Conservation (phyloP, 2,888 invertebrate species). For the Tiliacea aurago region DNA sequence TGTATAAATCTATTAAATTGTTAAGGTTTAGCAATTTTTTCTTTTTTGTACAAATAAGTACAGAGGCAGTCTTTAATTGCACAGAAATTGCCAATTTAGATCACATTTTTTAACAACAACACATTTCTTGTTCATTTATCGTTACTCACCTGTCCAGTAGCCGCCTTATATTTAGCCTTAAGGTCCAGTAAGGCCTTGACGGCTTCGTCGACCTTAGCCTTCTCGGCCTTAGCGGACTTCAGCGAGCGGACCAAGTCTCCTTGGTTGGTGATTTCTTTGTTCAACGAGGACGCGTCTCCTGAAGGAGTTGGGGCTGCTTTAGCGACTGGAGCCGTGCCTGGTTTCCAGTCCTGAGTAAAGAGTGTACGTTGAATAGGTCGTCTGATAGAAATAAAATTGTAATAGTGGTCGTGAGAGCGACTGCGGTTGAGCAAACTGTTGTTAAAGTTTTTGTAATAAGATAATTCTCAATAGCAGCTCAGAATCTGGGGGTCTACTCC, state of each 20-base stretch:
- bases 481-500: too few species aligned
- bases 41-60: not conserved
- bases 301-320: conserved; percentile 51
- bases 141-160: conserved; percentile 58
- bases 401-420: not conserved
- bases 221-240: conserved; percentile 91
- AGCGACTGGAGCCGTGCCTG: conserved; percentile 62
- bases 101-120: not conserved
- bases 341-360: conserved; percentile 71
- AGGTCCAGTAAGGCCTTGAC: conserved; percentile 92
- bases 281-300: conserved; percentile 61
- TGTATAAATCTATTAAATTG: not conserved
- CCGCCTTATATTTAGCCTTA: conserved; percentile 93
- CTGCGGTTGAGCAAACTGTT: not conserved
- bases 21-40: not conserved
- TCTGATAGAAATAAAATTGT: not conserved
- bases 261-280: conserved; percentile 85
- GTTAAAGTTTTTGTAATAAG: not conserved
- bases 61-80: not conserved
- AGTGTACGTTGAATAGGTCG: not conserved
- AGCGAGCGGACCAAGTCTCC: conserved; percentile 93
- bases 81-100: not conserved
- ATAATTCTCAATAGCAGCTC: not conserved
- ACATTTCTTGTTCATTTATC: not conserved
- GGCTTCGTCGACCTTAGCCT: conserved; percentile 80